These are phyloP conservation scores for Phasia obesa DNA, from an alignment of 2,888 invertebrate genomes.

Conservation along the genomic window DNA sequence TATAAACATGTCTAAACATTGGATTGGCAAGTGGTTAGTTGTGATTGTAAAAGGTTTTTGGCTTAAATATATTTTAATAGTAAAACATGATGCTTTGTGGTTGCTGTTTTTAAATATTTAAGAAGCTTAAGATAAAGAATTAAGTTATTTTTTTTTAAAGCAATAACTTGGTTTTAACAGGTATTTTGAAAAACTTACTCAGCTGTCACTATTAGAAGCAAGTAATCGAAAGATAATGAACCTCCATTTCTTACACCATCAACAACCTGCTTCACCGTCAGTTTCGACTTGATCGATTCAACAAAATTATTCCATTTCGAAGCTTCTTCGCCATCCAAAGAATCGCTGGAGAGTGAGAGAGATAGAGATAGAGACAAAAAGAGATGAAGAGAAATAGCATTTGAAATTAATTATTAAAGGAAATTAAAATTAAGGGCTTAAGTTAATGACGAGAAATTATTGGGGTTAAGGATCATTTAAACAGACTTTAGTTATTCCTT, in stretches of 20 bases:
- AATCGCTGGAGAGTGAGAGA: conserved; percentile 72
- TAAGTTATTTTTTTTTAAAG: too few relatives aligned
- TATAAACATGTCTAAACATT: conserved; percentile 40
- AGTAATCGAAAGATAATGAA: conserved; percentile 91
- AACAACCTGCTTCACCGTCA: conserved; percentile 92
- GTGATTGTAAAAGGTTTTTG: conserved; percentile 13
- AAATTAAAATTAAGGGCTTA: too few relatives aligned
- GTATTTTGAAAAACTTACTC: conserved; percentile 89
- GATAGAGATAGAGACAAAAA: not conserved
- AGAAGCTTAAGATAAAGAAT: not conserved
- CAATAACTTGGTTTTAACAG: too few relatives aligned
- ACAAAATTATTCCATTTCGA: conserved; percentile 88
- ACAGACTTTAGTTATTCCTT: too few relatives aligned
- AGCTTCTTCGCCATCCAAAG: conserved; percentile 83
- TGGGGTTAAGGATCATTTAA: too few relatives aligned
- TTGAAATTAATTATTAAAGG: not conserved
- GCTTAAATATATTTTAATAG: conserved; percentile 11
- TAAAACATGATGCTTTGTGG: not conserved
- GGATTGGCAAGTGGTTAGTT: conserved; percentile 5
- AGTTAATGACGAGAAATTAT: too few relatives aligned
- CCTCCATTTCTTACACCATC: conserved; percentile 90
- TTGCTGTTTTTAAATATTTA: not conserved
- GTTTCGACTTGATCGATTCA: conserved; percentile 89
- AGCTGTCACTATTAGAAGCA: conserved; percentile 90
- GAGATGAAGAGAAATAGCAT: not conserved